These are phyloP conservation scores for Diploptera punctata DNA, from an alignment of 2,888 invertebrate genomes.

Conservation along the genomic window DNA sequence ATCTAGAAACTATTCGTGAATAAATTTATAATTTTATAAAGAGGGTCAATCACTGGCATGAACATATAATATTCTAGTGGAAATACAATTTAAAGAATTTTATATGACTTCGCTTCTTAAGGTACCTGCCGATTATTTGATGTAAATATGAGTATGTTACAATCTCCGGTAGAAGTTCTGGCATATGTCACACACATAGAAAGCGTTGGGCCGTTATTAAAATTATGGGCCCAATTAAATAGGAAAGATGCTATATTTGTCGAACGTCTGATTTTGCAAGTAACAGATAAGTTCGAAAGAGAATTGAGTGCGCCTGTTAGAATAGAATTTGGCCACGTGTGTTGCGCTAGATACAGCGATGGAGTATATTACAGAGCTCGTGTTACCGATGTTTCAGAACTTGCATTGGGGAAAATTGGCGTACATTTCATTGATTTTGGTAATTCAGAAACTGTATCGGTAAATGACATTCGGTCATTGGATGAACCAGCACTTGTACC, in stretches of 20 bases:
- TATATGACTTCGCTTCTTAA: too few species aligned
- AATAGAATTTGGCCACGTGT: slow-evolving; percentile 61
- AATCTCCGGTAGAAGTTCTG: slow-evolving; percentile 48
- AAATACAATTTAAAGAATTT: too few species aligned
- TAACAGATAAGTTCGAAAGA: slow-evolving; percentile 57
- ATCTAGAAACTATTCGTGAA: too few species aligned
- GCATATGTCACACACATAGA: slow-evolving; percentile 68
- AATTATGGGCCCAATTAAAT: slow-evolving; percentile 75
- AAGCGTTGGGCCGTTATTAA: slow-evolving; percentile 70
- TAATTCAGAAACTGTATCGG: slow-evolving; percentile 65
- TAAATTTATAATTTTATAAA: too few species aligned
- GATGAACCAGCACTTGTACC: slow-evolving; percentile 59
- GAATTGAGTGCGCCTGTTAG: slow-evolving; percentile 52
- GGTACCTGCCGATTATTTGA: too few species aligned
- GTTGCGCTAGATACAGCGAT: slow-evolving; percentile 72
- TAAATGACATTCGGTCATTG: slow-evolving; percentile 64
- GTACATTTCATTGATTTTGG: slow-evolving; percentile 75
- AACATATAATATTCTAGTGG: too few species aligned
- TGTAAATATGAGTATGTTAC: slow-evolving; percentile 18
- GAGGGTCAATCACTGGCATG: too few species aligned
- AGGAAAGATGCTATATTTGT: slow-evolving; percentile 62
- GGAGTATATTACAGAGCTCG: slow-evolving; percentile 70
- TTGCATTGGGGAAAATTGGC: slow-evolving; percentile 63
- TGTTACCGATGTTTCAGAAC: slow-evolving; percentile 59
- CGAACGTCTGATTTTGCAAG: slow-evolving; percentile 56